Evolutionary conservation across 2,888 invertebrate genomes (phyloP).

Genomic region (Netelia inedita): DNA sequence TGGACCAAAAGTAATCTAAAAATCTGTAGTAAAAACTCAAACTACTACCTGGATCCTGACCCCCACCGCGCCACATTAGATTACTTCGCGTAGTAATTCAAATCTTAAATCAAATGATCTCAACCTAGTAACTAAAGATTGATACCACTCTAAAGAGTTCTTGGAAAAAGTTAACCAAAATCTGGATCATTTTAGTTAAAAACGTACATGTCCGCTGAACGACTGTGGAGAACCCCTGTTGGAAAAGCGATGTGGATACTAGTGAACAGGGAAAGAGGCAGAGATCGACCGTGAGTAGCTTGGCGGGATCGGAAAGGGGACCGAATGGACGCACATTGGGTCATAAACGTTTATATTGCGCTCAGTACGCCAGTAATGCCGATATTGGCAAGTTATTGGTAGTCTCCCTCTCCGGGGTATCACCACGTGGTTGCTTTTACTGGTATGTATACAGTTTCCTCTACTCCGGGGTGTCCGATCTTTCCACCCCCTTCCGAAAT

Average conservation of each 20-base stretch:
- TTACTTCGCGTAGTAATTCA: background rate
- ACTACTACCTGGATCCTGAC: too few species aligned
- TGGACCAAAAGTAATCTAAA: too few species aligned
- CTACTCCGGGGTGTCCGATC: conserved; percentile 59
- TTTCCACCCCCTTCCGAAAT: conserved; percentile 66
- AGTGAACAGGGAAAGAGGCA: conserved; percentile 42
- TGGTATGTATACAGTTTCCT: conserved; percentile 58
- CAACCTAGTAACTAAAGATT: too few species aligned
- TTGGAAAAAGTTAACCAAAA: background rate
- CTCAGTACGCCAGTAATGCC: conserved; percentile 82
- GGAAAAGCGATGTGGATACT: conserved; percentile 68
- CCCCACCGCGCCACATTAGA: too few species aligned
- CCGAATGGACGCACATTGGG: conserved; percentile 79
- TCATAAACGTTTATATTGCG: conserved; percentile 85
- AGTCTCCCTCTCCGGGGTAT: conserved; percentile 71
- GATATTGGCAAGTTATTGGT: conserved; percentile 85
- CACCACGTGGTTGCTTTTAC: conserved; percentile 54
- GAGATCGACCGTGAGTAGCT: conserved; percentile 60
- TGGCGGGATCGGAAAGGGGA: conserved; percentile 70
- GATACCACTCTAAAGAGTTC: too few species aligned
- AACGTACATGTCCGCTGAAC: background rate
- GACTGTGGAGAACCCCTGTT: conserved; percentile 72
- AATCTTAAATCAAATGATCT: background rate
- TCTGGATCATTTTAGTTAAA: background rate
- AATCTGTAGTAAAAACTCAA: too few species aligned